A percentile compares a stretch with the other conserved stretches of the same genome.
Conservation (phyloP, 1,140 invertebrate genomes). For the Bombus sylvicola region DNA sequence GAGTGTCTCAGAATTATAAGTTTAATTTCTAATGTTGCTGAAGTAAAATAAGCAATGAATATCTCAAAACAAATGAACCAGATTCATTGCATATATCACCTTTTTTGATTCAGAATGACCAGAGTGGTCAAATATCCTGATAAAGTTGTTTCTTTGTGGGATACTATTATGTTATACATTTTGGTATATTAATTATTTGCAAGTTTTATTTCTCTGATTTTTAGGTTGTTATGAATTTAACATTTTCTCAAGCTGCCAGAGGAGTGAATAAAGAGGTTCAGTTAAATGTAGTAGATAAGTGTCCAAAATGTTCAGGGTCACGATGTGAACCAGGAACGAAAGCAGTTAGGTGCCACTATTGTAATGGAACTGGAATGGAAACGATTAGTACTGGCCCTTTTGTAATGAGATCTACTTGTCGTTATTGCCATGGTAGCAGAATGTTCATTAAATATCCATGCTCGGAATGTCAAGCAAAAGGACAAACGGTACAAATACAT, state of each 20-base stretch:
- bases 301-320: slow-evolving; percentile 93
- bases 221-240: slow-evolving; percentile 93
- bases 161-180: not conserved
- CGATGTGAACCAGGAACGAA: slow-evolving; percentile 95
- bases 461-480: slow-evolving; percentile 96
- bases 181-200: not conserved
- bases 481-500: slow-evolving; percentile 87
- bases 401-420: slow-evolving; percentile 98
- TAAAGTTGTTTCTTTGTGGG: not conserved
- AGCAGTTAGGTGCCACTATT: slow-evolving; percentile 93
- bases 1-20: not conserved
- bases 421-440: slow-evolving; percentile 94
- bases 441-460: slow-evolving; percentile 96
- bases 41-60: not conserved
- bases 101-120: not conserved
- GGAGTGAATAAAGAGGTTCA: slow-evolving; percentile 97
- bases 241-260: slow-evolving; percentile 97
- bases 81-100: not conserved
- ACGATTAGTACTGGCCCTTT: slow-evolving; percentile 96
- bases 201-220: slow-evolving; percentile 14
- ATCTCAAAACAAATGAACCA: not conserved
- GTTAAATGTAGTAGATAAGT: slow-evolving; percentile 96
- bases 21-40: not conserved
- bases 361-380: slow-evolving; percentile 99
- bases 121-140: not conserved